Evolutionary conservation across 2,888 invertebrate genomes (phyloP), one percentile per base, ranked within the genome.

Genomic region (Lepidocyrtinus sp.): DNA sequence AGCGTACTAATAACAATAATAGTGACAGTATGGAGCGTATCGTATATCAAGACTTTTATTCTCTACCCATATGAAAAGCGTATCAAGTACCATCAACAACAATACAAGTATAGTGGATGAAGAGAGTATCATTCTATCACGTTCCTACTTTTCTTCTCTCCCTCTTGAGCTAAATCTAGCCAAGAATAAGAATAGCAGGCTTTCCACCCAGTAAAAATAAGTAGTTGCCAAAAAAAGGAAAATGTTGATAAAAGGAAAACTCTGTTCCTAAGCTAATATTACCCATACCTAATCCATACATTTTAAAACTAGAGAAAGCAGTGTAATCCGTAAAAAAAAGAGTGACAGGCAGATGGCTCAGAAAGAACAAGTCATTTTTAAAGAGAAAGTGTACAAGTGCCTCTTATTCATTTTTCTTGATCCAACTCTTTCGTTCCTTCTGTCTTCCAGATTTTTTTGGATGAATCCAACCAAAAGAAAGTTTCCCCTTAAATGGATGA

Each of bases 131-230:
- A 50, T 50, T 50, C n/a, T 12, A 12, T 50, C 50, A 50, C 50
- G 50, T 50, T 50, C 15, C 12, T 50, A 2, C 50, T 50, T 50
- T 12, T 12, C 50, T n/a, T n/a, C n/a, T n/a, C n/a, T n/a, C n/a
- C n/a, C n/a, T n/a, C n/a, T n/a, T n/a, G n/a, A 50, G 50, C 50
- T 12, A 50, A 50, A 50, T 50, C 50, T n/a, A 50, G 15, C 50
- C 50, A 50, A 50, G n/a, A 36, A 5, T 12, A 50, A 50, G 50
- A 50, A n/a, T n/a, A n/a, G n/a, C n/a, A n/a, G n/a, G n/a, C n/a
- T n/a, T n/a, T n/a, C n/a, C n/a, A n/a, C n/a, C n/a, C n/a, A n/a
- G n/a, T n/a, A n/a, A 50, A 7, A 7, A 50, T n/a, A 12, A 50
- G 50, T 2, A 50, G 15, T n/a, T 50, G 50, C 50, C 50, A n/a